Base-by-base conservation (phyloP, 2,888 invertebrate species). In the Alentia gelatinosa region DNA sequence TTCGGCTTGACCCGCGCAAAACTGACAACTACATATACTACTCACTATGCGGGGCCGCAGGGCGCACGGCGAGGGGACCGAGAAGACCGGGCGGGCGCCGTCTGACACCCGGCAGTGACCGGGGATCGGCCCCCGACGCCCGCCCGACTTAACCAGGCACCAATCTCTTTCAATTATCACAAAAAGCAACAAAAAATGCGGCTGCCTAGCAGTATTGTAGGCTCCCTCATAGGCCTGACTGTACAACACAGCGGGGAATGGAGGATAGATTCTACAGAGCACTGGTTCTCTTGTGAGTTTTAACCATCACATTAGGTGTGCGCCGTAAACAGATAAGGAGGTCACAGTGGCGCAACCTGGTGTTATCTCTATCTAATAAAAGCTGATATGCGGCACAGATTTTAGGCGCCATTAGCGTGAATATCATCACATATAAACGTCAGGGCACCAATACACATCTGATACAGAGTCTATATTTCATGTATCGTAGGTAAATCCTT, bases 111-210 rank as follows among this genome's bases (percentile, higher is more conserved):
- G 83, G 42, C 83, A 37, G 83, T 37, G 75, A 56, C 26, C 42
- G 42, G 86, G 47, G 9, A 42, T 33, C 33, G 86, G 19, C 50
- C n/a, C 33, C 37, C 79, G 79, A 39, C n/a, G 39, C 1, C 42
- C n/a, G 30, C 42, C 86, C 33, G 86, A 86, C 86, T 86, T 86
- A 86, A 47, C 86, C 47, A 42, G 33, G 50, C 19, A 9, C 47
- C 86, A 86, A 86, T 86, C 86, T 86, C 86, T 86, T 86, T 86
- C 86, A 86, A 86, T 86, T 86, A 86, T 86, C 86, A 33, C 86
- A 7, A 19, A n/a, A n/a, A n/a, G n/a, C n/a, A n/a, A n/a, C n/a
- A n/a, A n/a, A n/a, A n/a, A n/a, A 23, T 7, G 9, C 86, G 39
- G 68, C 79, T 39, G 1, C 1, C 79, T 79, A 37, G 39, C 26